These are phyloP conservation scores for Pogonognathellus flavescens DNA, from an alignment of 1,140 invertebrate species.

Conservation along the genomic window DNA sequence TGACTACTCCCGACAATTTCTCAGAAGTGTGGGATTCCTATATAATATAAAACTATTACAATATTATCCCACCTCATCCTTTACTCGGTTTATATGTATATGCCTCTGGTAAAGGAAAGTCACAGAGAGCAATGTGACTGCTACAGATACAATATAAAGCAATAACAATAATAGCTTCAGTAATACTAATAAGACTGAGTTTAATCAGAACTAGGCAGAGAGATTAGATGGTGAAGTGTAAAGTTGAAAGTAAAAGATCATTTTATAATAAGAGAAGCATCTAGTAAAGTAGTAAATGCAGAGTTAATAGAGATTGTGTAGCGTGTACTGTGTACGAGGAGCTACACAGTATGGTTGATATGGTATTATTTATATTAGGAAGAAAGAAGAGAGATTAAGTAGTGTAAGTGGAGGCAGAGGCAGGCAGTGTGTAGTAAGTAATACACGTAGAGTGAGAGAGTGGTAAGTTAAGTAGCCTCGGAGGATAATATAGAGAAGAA, in stretches of 20 bases:
- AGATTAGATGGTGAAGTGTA: neutral
- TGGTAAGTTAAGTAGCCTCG: conserved; percentile 43
- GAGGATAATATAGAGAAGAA: conserved; percentile 50
- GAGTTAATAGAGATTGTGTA: too few species aligned
- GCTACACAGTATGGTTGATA: too few species aligned
- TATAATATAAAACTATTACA: neutral
- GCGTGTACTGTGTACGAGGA: too few species aligned
- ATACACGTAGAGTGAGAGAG: neutral
- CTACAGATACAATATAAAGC: neutral
- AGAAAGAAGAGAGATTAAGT: neutral
- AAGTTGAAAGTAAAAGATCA: conserved; percentile 27
- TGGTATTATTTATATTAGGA: neutral
- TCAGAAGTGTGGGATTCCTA: too few species aligned
- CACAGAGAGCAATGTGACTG: too few species aligned
- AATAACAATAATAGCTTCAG: too few species aligned
- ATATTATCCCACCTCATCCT: neutral
- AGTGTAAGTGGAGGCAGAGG: neutral
- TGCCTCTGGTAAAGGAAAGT: too few species aligned
- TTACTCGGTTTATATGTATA: neutral
- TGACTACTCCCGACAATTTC: conserved; percentile 36
- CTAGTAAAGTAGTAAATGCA: too few species aligned
- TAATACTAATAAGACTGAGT: neutral
- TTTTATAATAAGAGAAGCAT: neutral
- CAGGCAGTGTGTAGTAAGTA: conserved; percentile 23
- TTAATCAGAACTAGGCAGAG: neutral